Base-by-base conservation (phyloP, 2,888 invertebrate genomes). In the Punctoribates punctum region DNA sequence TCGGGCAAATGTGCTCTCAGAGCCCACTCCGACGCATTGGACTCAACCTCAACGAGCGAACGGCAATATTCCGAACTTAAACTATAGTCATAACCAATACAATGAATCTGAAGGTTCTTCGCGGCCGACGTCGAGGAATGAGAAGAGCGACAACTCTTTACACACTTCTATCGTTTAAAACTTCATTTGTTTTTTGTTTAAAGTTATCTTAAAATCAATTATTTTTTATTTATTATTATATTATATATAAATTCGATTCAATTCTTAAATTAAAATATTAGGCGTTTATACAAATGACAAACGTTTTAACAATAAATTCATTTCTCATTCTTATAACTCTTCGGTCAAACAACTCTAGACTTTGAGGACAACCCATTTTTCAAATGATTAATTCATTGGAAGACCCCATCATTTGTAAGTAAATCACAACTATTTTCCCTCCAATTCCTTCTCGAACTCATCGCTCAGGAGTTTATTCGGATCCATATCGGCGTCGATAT, bases 401-500 rank as follows among this genome's bases (percentile, higher is more conserved):
- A 8, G 11, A 13, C 8, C 8, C 1, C 13, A 42, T 13, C 1
- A 42, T 42, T 11, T 42, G 42, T 42, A 1, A 42, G 42, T 42
- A 5, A 42, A 9, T 72, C 25, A 15, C 2, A 72, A 72, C 25
- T 72, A 48, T 48, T 48, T 72, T 48, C 48, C 42, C 17, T 70
- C 46, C 73, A 57, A 73, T 54, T 38, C 15, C 54, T 57, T 8
- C 23, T 34, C 54, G 20, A 57, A 73, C 29, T 76, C 76, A 54
- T 76, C 57, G 46, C 65, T 73, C 23, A 76, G 13, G n/a, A 76
- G 34, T 29, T 60, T n/a, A 60, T 76, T 73, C 8, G 76, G 73
- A 65, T 76, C 76, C 29, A 76, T 3, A 8, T 76, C 73, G 20
- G 73, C 6, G 54, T 76, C 60, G 17, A 46, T 46, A 11, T 38